These are phyloP conservation scores for Watsonalla binaria DNA, from an alignment of 2,888 invertebrate genomes.

Conservation along the genomic window DNA sequence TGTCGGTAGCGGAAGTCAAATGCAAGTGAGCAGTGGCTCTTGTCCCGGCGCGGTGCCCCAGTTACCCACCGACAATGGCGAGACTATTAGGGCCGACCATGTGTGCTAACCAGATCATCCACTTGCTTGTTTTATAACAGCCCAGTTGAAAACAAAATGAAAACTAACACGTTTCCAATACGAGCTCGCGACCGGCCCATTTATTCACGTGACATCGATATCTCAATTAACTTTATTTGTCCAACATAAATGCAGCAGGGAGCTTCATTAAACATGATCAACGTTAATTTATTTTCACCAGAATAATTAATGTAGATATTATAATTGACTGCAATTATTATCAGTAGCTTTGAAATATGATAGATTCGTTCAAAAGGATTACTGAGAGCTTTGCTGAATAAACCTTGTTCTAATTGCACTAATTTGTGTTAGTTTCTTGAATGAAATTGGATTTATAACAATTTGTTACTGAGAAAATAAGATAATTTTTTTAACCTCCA, in stretches of 20 bases:
- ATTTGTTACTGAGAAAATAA: too few species aligned
- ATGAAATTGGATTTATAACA: neutral
- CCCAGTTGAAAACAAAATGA: slow-evolving; percentile 45
- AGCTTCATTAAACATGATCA: neutral
- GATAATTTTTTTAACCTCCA: too few species aligned
- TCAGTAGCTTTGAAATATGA: neutral
- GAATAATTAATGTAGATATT: neutral
- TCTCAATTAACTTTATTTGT: neutral
- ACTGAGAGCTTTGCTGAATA: neutral
- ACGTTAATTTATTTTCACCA: neutral
- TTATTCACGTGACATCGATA: neutral
- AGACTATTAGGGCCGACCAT: slow-evolving; percentile 63
- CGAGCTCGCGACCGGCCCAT: neutral
- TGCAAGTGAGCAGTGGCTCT: neutral
- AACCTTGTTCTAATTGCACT: neutral
- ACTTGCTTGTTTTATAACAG: slow-evolving; percentile 51
- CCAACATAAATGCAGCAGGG: neutral
- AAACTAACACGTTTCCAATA: slow-evolving; percentile 25
- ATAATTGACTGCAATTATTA: neutral
- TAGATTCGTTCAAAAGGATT: neutral
- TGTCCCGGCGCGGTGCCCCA: slow-evolving; percentile 42
- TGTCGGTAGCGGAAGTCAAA: too few species aligned
- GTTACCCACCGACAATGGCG: slow-evolving; percentile 56
- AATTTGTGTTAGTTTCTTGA: neutral
- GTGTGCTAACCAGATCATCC: slow-evolving; percentile 67